A percentile compares a stretch with the other conserved stretches of the same genome.
phyloP scores from a whole-genome alignment of 2,113 vertebrate genomes.

The Hydropotes inermis region DNA sequence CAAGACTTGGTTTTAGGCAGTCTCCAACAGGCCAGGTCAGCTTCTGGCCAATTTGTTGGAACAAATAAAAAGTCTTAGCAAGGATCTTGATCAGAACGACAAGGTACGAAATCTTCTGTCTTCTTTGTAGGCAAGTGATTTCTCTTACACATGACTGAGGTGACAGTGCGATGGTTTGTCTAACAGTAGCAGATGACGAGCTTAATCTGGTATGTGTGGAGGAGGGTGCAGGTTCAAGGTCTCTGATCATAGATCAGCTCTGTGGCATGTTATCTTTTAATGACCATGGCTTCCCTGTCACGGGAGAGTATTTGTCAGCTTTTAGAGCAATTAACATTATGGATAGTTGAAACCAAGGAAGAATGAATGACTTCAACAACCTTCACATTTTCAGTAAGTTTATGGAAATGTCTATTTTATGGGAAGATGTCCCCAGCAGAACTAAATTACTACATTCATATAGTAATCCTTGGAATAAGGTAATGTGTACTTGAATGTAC shows the following conservation, averaged over 20 bases:
- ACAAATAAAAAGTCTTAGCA: constrained; percentile 47
- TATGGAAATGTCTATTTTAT: constrained; percentile 36
- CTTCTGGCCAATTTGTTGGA: background rate
- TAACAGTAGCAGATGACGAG: fast-evolving
- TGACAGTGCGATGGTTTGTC: background rate
- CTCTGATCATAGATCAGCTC: background rate
- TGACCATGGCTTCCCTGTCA: background rate
- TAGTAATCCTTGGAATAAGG: constrained; percentile 48
- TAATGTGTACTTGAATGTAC: constrained; percentile 49
- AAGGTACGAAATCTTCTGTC: constrained; percentile 11
- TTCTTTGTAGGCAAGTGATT: constrained; percentile 45
- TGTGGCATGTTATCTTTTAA: background rate
- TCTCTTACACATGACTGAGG: background rate
- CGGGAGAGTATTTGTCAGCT: background rate
- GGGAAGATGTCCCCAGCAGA: background rate
- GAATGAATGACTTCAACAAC: background rate
- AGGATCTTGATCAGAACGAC: constrained; percentile 1
- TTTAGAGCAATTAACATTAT: constrained; percentile 30
- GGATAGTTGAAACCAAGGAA: constrained; percentile 10
- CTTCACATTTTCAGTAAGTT: constrained; percentile 38
- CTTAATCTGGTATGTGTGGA: background rate
- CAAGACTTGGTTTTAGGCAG: background rate
- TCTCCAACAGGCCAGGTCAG: constrained; percentile 5
- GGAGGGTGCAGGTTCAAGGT: fast-evolving
- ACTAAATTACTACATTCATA: constrained; percentile 54